Base-by-base conservation (phyloP, 2,888 invertebrate species). In the Pomacea canaliculata region DNA sequence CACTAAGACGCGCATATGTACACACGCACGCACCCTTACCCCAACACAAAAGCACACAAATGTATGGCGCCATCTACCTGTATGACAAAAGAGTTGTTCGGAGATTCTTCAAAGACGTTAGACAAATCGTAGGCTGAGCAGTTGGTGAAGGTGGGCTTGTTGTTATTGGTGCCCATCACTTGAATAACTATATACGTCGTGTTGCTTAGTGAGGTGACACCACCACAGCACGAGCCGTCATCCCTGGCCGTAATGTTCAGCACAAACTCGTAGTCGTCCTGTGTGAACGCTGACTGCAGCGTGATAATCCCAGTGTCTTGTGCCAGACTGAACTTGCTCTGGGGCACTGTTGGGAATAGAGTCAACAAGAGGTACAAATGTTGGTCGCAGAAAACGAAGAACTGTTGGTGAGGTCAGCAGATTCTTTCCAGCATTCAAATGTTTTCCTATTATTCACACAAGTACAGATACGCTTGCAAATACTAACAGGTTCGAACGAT, bases 211-310 rank as follows among this genome's bases (percentile, higher is more conserved):
- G 8, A 63, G 67, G 12, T 66, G 59, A 96, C 96, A 82, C 96
- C 95, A 18, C 95, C 95, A 90, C 99, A 99, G 90, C 99, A 99
- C 1, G 96, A 95, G 0, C 99, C 99, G 90, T 99, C 99, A 89
- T 99, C 99, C 92, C 96, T 94, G 3, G 99, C 99, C 0, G 98
- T 97, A 12, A 99, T 97, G 90, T 98, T 98, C 78, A 99, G 91
- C 90, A 96, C 97, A 89, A 98, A 98, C 90, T 97, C 83, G 7
- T 84, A 84, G 12, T 80, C 78, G 48, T 80, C 79, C 51, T 83
- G 79, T 16, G 87, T 86, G 49, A 90, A 81, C 0, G 77, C 49
- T 16, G 85, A 82, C 2, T 81, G 83, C 71, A 90, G 82, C 16
- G 84, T 84, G 69, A 90, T 85, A 12, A 91, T 86, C 16, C 90